Evolutionary conservation across 2,113 vertebrate genomes (phyloP).

Genomic region (Aepyceros melampus): DNA sequence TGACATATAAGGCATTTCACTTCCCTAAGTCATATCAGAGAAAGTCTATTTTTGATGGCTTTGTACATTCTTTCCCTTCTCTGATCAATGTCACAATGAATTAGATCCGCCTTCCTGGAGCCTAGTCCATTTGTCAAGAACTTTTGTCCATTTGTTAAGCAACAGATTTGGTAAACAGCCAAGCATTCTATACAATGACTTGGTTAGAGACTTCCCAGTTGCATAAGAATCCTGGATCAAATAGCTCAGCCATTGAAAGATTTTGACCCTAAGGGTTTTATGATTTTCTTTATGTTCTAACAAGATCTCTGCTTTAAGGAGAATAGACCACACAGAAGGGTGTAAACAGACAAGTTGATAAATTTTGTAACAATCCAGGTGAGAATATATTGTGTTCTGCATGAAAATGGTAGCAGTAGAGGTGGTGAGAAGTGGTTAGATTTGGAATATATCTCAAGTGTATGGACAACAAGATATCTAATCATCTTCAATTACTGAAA

Average conservation of each 20-base stretch:
- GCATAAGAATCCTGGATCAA: neutral
- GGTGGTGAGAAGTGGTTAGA: neutral
- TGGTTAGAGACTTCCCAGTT: neutral
- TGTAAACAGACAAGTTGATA: neutral
- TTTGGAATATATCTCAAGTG: neutral
- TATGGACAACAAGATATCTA: neutral
- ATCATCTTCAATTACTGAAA: neutral
- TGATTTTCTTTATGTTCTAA: neutral
- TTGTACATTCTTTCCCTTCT: neutral
- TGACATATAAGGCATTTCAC: neutral
- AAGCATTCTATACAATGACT: neutral
- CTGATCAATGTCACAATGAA: neutral
- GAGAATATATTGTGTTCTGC: neutral
- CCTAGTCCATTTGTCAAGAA: neutral
- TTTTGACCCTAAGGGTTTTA: neutral
- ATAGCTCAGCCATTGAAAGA: neutral
- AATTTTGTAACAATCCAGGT: neutral
- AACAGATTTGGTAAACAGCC: neutral
- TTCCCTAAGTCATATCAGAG: slow-evolving; percentile 6
- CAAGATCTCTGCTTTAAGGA: neutral
- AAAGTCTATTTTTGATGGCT: neutral
- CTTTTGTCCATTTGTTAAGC: neutral
- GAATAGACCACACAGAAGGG: neutral
- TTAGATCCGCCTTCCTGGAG: slow-evolving; percentile 4
- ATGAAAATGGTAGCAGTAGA: neutral